phyloP scores from a whole-genome alignment of 2,113 vertebrate species.

The Pelvicachromis taeniatus region DNA sequence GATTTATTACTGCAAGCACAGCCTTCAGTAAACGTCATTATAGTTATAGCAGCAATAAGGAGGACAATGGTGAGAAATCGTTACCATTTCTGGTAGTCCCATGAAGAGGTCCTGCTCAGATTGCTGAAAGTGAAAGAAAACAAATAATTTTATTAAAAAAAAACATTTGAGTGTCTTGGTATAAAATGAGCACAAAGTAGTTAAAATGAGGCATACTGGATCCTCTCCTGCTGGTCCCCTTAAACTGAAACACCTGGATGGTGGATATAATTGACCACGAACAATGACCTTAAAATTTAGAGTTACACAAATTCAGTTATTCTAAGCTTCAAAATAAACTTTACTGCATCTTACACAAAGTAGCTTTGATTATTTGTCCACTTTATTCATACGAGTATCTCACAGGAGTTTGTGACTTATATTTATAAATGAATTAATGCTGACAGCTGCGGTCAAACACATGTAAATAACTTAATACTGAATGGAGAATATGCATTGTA shows the following conservation, averaged over 20 bases:
- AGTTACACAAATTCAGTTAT: neutral
- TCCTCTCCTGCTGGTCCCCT: neutral
- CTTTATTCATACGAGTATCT: neutral
- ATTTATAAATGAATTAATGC: neutral
- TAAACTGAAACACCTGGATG: neutral
- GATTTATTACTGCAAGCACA: neutral
- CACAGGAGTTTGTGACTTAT: neutral
- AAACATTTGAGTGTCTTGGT: neutral
- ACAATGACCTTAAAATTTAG: neutral
- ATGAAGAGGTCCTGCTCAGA: conserved; percentile 68
- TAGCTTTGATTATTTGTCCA: neutral
- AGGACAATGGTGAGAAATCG: neutral
- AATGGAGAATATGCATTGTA: neutral
- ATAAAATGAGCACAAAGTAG: neutral
- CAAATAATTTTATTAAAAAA: neutral
- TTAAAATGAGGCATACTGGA: neutral
- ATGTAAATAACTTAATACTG: neutral
- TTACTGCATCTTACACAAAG: neutral
- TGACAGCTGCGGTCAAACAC: neutral
- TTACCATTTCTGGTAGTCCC: conserved; percentile 71
- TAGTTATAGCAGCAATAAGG: neutral
- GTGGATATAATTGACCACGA: no score
- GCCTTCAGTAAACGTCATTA: neutral
- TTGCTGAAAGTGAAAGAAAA: conserved; percentile 19
- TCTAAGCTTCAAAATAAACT: neutral